A percentile compares a stretch with the other conserved stretches of the same genome.
These are phyloP conservation scores for Leptothorax acervorum DNA, from an alignment of 2,888 invertebrate species.

Conservation along the genomic window DNA sequence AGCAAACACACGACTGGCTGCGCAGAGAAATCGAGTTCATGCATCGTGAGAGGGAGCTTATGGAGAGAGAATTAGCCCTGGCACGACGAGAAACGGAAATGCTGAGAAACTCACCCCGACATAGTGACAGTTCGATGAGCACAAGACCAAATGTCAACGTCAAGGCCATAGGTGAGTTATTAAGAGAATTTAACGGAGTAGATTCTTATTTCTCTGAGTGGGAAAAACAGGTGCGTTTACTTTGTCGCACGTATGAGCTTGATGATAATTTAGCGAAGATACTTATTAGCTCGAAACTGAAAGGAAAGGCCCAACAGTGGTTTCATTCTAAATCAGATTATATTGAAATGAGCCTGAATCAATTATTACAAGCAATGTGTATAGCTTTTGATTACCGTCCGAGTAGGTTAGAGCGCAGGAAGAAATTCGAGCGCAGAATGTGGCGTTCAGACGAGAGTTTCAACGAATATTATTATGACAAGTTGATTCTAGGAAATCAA, in stretches of 20 bases:
- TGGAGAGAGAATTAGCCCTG: not conserved
- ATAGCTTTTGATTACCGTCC: not conserved
- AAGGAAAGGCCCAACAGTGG: not conserved
- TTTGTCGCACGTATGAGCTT: not conserved
- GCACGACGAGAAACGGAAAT: not conserved
- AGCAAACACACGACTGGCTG: not conserved
- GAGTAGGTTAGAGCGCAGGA: not conserved
- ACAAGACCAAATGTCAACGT: not conserved
- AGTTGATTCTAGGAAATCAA: not conserved
- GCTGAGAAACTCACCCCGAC: not conserved
- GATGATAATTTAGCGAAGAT: not conserved
- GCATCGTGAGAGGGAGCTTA: not conserved
- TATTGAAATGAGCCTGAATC: not conserved
- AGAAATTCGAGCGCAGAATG: not conserved
- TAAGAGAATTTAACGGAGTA: no score
- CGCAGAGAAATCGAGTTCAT: not conserved
- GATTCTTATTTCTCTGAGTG: not conserved
- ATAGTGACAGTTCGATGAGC: not conserved
- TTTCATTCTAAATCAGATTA: not conserved
- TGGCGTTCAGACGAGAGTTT: not conserved
- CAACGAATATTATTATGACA: not conserved
- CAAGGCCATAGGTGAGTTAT: no score
- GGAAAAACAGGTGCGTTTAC: not conserved
- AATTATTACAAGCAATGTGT: not conserved
- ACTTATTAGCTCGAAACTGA: not conserved